Evolutionary conservation across 1,140 invertebrate species (phyloP).

Genomic region (Scaptomyza montana): DNA sequence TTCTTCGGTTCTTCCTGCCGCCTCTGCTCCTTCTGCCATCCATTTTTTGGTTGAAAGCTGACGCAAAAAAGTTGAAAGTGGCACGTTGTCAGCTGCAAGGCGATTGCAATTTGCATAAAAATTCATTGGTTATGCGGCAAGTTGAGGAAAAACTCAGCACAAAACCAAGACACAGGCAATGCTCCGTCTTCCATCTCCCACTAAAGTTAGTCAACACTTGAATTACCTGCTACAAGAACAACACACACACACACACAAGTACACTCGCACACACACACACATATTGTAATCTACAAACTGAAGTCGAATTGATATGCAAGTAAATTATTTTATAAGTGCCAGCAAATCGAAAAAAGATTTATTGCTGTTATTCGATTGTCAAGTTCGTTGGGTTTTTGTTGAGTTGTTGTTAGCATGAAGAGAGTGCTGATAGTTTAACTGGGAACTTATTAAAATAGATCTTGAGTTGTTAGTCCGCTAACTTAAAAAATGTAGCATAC

Average conservation of each 20-base stretch:
- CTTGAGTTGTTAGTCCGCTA: too few relatives aligned
- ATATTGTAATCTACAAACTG: neutral
- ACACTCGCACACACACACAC: neutral
- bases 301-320: conserved; percentile 2
- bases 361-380: conserved; percentile 2
- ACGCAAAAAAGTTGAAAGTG: conserved; percentile 60
- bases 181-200: neutral
- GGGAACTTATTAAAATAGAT: too few relatives aligned
- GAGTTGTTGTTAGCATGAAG: neutral
- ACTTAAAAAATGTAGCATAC: conserved; percentile 6
- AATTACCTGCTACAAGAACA: conserved; percentile 16
- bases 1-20: neutral
- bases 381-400: neutral
- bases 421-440: neutral
- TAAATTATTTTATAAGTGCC: neutral
- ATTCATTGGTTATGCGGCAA: conserved; percentile 76
- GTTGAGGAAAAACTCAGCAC: conserved; percentile 48
- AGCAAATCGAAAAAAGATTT: conserved; percentile 1
- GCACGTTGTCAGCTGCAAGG: conserved; percentile 74
- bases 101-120: conserved; percentile 81
- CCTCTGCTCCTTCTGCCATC: neutral
- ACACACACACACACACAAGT: neutral
- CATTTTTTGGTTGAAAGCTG: conserved; percentile 19
- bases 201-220: conserved; percentile 29
- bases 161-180: conserved; percentile 11